Conservation (phyloP, 2,888 invertebrate genomes). For the Pandemis heparana region DNA sequence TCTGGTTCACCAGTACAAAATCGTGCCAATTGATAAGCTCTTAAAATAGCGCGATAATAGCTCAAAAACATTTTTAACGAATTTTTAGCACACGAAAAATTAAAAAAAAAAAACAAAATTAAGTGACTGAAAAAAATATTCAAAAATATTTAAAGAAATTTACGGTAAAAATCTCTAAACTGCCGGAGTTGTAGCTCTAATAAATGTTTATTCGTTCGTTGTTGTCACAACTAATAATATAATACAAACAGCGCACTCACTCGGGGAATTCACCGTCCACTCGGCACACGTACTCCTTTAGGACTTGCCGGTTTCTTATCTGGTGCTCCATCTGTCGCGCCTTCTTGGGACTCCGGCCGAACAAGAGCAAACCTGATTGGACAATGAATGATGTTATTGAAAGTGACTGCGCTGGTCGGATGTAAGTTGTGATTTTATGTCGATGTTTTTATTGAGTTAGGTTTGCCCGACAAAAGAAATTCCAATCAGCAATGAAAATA, state of each 20-base stretch:
- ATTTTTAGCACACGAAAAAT: too few species aligned
- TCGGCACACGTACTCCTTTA: conserved; percentile 97
- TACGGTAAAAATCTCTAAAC: too few species aligned
- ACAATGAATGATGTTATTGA: conserved; percentile 17
- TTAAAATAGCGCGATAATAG: too few species aligned
- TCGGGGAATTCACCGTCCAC: conserved; percentile 98
- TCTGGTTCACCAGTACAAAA: too few species aligned
- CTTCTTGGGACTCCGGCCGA: conserved; percentile 97
- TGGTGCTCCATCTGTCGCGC: conserved; percentile 98
- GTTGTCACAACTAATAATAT: conserved; percentile 30
- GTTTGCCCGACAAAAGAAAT: not conserved
- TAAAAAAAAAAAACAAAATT: too few species aligned
- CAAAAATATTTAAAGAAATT: too few species aligned
- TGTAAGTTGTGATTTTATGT: conserved; percentile 15
- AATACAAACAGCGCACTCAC: conserved; percentile 82
- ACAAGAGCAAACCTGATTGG: conserved; percentile 90
- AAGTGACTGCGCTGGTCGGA: conserved; percentile 9
- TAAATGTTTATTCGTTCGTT: conserved; percentile 26
- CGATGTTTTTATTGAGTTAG: not conserved
- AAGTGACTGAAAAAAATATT: too few species aligned
- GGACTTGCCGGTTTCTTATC: conserved; percentile 95
- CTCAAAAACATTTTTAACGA: too few species aligned
- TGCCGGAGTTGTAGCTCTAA: not conserved
- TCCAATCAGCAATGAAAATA: not conserved
- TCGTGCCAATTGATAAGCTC: too few species aligned